Conservation (phyloP, 2,113 vertebrate genomes). For the Oriolus oriolus region DNA sequence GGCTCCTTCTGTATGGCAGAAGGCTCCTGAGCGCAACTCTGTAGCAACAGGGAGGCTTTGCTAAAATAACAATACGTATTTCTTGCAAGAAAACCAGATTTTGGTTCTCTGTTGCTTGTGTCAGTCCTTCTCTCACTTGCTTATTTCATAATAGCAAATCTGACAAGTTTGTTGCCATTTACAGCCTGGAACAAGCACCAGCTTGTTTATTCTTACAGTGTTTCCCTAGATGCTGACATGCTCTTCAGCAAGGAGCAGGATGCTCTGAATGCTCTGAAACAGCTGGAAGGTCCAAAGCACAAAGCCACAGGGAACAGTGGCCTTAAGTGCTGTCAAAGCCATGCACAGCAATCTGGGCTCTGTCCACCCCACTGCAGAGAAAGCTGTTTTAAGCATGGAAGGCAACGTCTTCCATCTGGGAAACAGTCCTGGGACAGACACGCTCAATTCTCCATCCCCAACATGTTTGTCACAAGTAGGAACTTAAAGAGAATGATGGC, state of each 20-base stretch:
- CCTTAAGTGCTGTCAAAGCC: background rate
- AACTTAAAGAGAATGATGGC: background rate
- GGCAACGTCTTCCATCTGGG: background rate
- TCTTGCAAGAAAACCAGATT: background rate
- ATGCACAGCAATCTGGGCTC: background rate
- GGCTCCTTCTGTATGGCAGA: background rate
- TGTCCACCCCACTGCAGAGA: background rate
- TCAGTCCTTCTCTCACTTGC: background rate
- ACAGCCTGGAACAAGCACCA: background rate
- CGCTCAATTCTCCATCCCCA: background rate
- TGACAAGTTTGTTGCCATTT: background rate
- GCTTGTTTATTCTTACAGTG: background rate
- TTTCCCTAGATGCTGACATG: background rate
- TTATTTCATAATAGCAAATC: background rate
- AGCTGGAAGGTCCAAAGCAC: background rate
- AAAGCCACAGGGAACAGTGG: background rate
- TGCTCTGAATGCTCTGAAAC: background rate
- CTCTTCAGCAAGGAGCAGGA: background rate
- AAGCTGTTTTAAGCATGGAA: background rate
- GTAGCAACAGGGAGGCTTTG: background rate
- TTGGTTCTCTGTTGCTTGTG: background rate
- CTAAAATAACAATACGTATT: background rate
- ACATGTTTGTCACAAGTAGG: background rate
- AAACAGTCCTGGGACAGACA: background rate
- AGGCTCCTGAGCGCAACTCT: background rate